Percentiles rank a stretch among this genome's conserved stretches.
Evolutionary conservation across 2,888 invertebrate genomes (phyloP).

Genomic region (Thecophora atra): DNA sequence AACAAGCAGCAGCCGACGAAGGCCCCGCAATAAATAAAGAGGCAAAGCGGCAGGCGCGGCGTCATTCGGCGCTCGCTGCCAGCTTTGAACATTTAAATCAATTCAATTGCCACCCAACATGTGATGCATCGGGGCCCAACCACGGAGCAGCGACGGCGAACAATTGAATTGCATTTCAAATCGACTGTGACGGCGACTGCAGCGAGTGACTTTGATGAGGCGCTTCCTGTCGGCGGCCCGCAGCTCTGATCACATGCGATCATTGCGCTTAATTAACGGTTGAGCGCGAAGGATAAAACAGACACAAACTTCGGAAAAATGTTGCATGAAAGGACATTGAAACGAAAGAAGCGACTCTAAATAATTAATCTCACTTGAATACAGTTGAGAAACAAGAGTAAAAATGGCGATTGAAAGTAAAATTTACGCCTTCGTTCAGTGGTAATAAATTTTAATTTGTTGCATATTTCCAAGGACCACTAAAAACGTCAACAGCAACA

Average conservation of each 20-base stretch:
- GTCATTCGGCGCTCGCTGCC: slow-evolving; percentile 23
- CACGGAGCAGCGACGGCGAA: slow-evolving; percentile 41
- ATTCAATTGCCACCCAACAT: slow-evolving; percentile 63
- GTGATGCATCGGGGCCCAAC: slow-evolving; percentile 27
- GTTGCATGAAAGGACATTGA: too few species aligned
- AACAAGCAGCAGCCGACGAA: slow-evolving; percentile 18
- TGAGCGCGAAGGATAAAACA: neutral
- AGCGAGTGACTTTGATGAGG: slow-evolving; percentile 53
- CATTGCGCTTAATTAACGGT: slow-evolving; percentile 22
- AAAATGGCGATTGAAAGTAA: neutral
- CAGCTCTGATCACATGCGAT: neutral
- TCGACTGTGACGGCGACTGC: slow-evolving; percentile 33
- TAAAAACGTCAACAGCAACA: slow-evolving; percentile 41
- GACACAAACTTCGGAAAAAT: too few species aligned
- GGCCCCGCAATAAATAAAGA: slow-evolving; percentile 2
- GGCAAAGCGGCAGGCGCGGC: slow-evolving; percentile 18
- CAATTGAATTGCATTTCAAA: slow-evolving; percentile 63
- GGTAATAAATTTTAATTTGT: slow-evolving; percentile 50
- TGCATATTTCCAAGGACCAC: slow-evolving; percentile 50
- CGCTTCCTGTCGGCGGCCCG: slow-evolving; percentile 47
- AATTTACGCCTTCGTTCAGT: neutral
- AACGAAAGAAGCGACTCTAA: too few species aligned
- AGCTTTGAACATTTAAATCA: slow-evolving; percentile 54
- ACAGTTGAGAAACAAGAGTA: neutral
- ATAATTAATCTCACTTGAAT: neutral